phyloP scores from a whole-genome alignment of 1,140 invertebrate species.

The Hylyphantes graminicola region DNA sequence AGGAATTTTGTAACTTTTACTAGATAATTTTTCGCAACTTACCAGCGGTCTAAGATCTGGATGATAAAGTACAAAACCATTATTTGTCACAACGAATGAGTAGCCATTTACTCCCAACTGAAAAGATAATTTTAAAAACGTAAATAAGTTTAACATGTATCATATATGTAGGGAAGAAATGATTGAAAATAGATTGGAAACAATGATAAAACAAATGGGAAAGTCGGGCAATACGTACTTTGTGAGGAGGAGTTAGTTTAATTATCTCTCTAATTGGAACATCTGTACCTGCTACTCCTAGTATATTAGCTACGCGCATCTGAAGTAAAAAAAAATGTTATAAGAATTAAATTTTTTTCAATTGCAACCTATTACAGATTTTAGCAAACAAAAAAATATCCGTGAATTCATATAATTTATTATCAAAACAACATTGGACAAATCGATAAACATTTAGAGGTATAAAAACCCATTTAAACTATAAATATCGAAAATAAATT shows the following conservation, averaged over 20 bases:
- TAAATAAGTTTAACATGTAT: too few relatives aligned
- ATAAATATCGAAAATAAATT: too few relatives aligned
- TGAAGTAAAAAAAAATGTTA: constrained; percentile 17
- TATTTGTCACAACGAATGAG: constrained; percentile 96
- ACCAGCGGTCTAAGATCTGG: constrained; percentile 94
- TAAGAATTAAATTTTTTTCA: neutral
- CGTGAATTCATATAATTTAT: too few relatives aligned
- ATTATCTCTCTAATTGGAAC: constrained; percentile 92
- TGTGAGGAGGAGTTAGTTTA: constrained; percentile 90
- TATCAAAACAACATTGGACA: too few relatives aligned
- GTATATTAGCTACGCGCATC: constrained; percentile 72
- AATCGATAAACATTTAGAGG: too few relatives aligned
- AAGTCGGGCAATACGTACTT: constrained; percentile 73
- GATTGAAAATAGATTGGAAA: neutral
- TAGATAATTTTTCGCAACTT: constrained; percentile 3
- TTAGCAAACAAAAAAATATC: neutral
- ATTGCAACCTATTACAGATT: neutral
- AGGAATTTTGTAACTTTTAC: neutral
- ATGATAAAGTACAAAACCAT: constrained; percentile 96
- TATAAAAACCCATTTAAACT: too few relatives aligned
- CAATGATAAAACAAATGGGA: neutral
- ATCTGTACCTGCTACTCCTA: constrained; percentile 94
- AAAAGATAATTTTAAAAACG: constrained; percentile 65
- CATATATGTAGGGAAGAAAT: neutral
- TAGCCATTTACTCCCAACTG: constrained; percentile 96